These are phyloP conservation scores for Toxotes jaculatrix DNA, from an alignment of 2,113 vertebrate species.

Conservation along the genomic window DNA sequence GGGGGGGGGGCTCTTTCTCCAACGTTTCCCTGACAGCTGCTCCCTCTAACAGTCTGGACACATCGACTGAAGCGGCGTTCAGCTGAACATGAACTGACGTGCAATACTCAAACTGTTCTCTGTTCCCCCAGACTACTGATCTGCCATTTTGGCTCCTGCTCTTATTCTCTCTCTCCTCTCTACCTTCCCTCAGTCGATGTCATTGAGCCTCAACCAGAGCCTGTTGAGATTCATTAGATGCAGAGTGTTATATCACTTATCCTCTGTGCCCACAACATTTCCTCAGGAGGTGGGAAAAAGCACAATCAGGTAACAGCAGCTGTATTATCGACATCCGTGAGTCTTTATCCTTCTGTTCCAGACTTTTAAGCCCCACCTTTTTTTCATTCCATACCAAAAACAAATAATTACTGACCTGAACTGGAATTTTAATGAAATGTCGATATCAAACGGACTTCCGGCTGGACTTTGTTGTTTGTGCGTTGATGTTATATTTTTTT, in stretches of 20 bases:
- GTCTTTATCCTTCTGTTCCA: not conserved
- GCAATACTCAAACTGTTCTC: conserved; percentile 25
- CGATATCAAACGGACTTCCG: conserved; percentile 9
- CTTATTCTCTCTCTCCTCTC: not conserved
- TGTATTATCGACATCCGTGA: not conserved
- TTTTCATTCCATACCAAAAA: conserved; percentile 61
- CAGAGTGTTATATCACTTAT: conserved; percentile 7
- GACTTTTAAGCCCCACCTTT: not conserved
- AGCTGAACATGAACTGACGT: conserved; percentile 18
- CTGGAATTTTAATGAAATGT: conserved; percentile 28
- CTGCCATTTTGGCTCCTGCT: not conserved
- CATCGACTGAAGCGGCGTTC: not conserved
- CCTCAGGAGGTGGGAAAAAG: conserved; percentile 39
- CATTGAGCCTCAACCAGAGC: conserved; percentile 4
- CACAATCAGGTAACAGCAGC: conserved; percentile 59
- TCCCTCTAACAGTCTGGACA: not conserved
- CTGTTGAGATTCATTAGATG: conserved; percentile 10
- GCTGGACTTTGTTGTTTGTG: conserved; percentile 20
- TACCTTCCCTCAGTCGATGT: conserved; percentile 7
- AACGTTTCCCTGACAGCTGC: not conserved
- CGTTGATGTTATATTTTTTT: conserved; percentile 50
- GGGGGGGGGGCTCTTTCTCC: not conserved
- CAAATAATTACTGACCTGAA: conserved; percentile 27
- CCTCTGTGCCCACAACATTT: conserved; percentile 19
- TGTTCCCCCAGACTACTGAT: conserved; percentile 1